Evolutionary conservation across 2,113 vertebrate species (phyloP), one percentile per base, ranked within the genome.

Genomic region (Ailuropoda melanoleuca): DNA sequence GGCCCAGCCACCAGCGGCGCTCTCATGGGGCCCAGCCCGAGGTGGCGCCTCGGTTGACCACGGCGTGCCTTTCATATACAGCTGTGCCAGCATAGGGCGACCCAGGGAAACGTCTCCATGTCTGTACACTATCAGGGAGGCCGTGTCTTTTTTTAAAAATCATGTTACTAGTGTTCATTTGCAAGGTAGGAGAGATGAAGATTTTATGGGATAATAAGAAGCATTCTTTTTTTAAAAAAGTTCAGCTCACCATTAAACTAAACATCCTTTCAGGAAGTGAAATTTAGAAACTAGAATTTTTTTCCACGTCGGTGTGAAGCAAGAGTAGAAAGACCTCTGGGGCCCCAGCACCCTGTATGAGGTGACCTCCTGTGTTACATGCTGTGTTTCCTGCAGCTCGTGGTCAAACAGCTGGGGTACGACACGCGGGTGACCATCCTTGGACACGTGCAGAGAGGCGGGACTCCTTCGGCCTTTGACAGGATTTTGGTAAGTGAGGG

Each of bases 361-460:
- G 12, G 11, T 29, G 74, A 48, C 43, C 43, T 12, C 72, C 37
- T 4, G 7, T 31, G 68, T 81, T 0, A 1, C 3, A 4, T 37
- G 29, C 64, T 56, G 2, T 24, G 29, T 87, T 93, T 4, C 87
- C 13, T 74, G 29, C 90, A 99, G 99, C 99, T 99, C 19, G 99
- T 99, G 39, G 99, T 99, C 43, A 98, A 98, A 13, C 98, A 99
- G 24, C 98, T 99, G 66, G 99, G 99, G 13, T 99, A 99, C 29
- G 99, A 99, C 98, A 99, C 99, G 0, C 99, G 99, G 0, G 99
- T 99, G 77, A 99, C 99, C 85, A 99, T 99, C 95, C 98, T 99
- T 72, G 99, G 99, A 55, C 99, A 99, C 0, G 99, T 99, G 88
- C 99, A 99, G 96, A 99, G 99, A 98, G 99, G 99, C 43, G 99